Evolutionary conservation across 1,140 invertebrate species (phyloP).

Genomic region (Apocrypta bakeri): DNA sequence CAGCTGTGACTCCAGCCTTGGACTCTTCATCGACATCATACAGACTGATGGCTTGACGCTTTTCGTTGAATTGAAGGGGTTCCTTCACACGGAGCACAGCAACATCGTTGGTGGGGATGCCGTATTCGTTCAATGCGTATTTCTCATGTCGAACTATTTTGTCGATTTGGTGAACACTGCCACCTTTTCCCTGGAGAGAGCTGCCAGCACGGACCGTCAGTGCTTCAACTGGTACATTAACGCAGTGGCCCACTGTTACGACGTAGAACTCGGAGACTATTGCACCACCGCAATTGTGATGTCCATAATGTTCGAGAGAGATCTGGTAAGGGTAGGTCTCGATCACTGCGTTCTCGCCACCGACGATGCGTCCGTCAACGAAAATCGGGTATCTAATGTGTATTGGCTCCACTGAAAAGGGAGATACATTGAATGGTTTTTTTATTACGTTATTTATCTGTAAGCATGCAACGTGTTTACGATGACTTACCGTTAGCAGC

Average conservation of each 20-base stretch:
- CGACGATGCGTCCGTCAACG: neutral
- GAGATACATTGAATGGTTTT: neutral
- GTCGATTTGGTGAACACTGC: constrained; percentile 48
- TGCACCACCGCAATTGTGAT: constrained; percentile 74
- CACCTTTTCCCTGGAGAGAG: constrained; percentile 36
- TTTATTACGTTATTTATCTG: neutral
- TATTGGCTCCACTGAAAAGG: neutral
- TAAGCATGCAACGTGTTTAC: neutral
- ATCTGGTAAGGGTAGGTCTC: constrained; percentile 71
- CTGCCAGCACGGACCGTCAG: constrained; percentile 51
- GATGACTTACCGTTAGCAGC: neutral
- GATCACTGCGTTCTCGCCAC: constrained; percentile 4
- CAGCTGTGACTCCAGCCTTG: constrained; percentile 52
- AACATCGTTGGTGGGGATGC: constrained; percentile 57
- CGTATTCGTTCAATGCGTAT: constrained; percentile 31
- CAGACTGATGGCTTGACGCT: constrained; percentile 51
- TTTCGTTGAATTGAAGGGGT: constrained; percentile 53
- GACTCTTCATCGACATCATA: constrained; percentile 54
- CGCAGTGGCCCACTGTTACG: constrained; percentile 75
- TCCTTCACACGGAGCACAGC: constrained; percentile 51
- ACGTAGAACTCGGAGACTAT: constrained; percentile 75
- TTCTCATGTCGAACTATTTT: constrained; percentile 54
- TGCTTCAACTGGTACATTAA: neutral
- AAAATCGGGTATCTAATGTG: neutral
- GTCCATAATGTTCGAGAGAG: constrained; percentile 57